Base-by-base conservation (phyloP, 2,888 invertebrate genomes). In the Sympetrum striolatum region DNA sequence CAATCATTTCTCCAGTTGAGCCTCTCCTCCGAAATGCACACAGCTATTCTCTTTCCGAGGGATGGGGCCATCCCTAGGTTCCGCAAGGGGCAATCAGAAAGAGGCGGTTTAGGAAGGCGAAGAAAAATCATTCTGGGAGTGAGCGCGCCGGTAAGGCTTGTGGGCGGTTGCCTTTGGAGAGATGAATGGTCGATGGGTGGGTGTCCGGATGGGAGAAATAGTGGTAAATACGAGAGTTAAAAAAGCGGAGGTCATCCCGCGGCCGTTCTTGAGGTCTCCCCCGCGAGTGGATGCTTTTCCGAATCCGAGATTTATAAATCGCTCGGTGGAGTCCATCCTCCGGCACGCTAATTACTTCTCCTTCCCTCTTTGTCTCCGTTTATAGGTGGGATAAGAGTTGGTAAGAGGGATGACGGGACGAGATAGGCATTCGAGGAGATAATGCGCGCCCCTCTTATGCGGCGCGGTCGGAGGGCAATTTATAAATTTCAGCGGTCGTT, bases 81-180 rank as follows among this genome's bases (percentile, higher is more conserved):
- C 86, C 60, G 60, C 86, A 60, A 58, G 37, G 86, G 86, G 86
- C 60, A 86, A 86, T 86, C 86, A 86, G 86, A 86, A 86, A 86
- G 86, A 86, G 86, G 86, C 86, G 86, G 82, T 82, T 82, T 82
- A 35, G 82, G 86, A 37, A 86, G 60, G 86, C 86, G 86, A 86
- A 86, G 86, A 86, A 86, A 86, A 86, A 86, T 86, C 86, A 86
- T 86, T 60, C 86, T 31, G 86, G 18, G 37, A 22, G 60, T 58
- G n/a, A 25, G 35, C 35, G 35, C 82, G 53, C 22, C 35, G 53
- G 82, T 53, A 22, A 35, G 22, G 31, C 37, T 86, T 60, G 86
- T 86, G 86, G 86, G 86, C 86, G 86, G 60, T 86, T 60, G 58
- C 35, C 35, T 60, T 4, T 31, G 31, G 53, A 35, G 82, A 86